Percentiles rank a stretch among this genome's conserved stretches.
These are phyloP conservation scores for Saccostrea glomerata DNA, from an alignment of 1,140 invertebrate genomes.

Conservation along the genomic window DNA sequence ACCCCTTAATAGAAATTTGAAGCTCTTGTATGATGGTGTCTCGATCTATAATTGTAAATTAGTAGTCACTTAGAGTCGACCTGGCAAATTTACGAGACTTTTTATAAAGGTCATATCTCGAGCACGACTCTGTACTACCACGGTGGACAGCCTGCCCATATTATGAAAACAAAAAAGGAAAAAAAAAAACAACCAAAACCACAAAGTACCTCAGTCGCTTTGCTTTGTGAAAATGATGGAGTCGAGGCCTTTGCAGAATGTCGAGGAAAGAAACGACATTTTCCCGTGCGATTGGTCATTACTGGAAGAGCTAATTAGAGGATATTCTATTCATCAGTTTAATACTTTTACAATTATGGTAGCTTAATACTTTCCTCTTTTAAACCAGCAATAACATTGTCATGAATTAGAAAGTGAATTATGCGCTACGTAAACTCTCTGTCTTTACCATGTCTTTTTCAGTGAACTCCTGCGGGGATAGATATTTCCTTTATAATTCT, in stretches of 20 bases:
- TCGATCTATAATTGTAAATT: slow-evolving; percentile 31
- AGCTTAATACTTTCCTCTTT: slow-evolving; percentile 20
- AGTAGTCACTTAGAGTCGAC: slow-evolving; percentile 13
- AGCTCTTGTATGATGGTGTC: background rate
- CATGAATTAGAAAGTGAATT: slow-evolving; percentile 31
- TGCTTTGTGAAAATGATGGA: background rate
- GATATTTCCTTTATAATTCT: background rate
- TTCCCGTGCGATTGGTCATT: slow-evolving; percentile 6
- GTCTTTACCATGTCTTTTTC: background rate
- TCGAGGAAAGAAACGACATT: background rate
- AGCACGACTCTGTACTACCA: background rate
- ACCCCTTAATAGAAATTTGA: slow-evolving; percentile 32
- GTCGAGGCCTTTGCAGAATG: background rate
- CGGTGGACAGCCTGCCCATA: background rate
- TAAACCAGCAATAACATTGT: background rate
- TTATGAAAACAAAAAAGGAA: background rate
- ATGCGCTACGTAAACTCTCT: slow-evolving; percentile 18
- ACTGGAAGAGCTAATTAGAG: slow-evolving; percentile 6
- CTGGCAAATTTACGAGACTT: slow-evolving; percentile 20
- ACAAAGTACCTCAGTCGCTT: background rate
- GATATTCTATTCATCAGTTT: slow-evolving; percentile 24
- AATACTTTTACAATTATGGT: slow-evolving; percentile 22
- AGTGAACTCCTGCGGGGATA: slow-evolving; percentile 6
- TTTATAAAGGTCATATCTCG: slow-evolving; percentile 19
- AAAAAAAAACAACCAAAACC: background rate